These are phyloP conservation scores for Chionodraco myersi DNA, from an alignment of 2,113 vertebrate genomes.

Conservation along the genomic window DNA sequence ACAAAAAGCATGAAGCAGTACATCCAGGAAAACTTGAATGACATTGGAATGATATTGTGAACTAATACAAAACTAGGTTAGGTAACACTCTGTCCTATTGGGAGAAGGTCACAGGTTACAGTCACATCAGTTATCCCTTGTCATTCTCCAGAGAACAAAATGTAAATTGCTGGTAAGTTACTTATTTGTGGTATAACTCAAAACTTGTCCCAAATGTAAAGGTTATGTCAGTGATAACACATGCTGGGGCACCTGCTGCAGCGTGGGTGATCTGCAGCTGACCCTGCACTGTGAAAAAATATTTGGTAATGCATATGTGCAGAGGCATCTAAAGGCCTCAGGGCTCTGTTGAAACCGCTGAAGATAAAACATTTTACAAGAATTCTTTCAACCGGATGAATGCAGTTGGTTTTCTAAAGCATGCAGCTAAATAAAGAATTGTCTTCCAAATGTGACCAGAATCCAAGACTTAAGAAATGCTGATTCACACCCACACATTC, in stretches of 20 bases:
- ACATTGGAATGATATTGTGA: constrained; percentile 36
- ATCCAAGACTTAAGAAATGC: neutral
- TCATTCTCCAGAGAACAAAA: constrained; percentile 17
- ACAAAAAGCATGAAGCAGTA: constrained; percentile 19
- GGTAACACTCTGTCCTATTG: constrained; percentile 24
- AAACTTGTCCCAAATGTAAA: constrained; percentile 17
- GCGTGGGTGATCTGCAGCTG: constrained; percentile 14
- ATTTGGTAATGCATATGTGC: neutral
- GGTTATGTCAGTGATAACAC: constrained; percentile 1
- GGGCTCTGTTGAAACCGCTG: neutral
- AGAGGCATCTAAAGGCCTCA: neutral
- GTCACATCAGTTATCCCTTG: constrained; percentile 16
- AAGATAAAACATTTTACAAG: neutral
- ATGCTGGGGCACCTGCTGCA: neutral
- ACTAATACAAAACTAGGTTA: constrained; percentile 45
- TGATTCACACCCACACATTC: neutral
- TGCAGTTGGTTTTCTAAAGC: neutral
- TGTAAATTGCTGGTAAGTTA: constrained; percentile 4
- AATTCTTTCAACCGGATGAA: neutral
- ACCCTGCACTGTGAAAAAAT: constrained; percentile 11
- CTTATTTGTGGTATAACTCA: constrained; percentile 14
- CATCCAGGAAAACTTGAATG: constrained; percentile 17
- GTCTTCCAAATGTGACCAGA: neutral
- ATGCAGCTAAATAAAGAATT: neutral
- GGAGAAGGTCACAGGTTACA: constrained; percentile 46